Evolutionary conservation across 2,113 vertebrate species (phyloP).

Genomic region (Amazona vittata): DNA sequence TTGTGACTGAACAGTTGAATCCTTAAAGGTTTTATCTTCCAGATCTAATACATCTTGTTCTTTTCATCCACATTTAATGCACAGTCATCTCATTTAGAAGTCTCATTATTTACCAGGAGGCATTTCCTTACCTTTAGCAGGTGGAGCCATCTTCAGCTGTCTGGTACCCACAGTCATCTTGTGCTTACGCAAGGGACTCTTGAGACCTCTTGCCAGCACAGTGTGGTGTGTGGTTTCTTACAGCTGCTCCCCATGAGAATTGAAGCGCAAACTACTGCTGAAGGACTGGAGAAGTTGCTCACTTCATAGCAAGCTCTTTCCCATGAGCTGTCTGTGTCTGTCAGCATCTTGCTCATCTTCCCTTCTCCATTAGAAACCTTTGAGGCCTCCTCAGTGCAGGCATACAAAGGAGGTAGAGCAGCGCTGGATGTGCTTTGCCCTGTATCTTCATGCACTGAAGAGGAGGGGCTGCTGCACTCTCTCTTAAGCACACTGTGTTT

Average conservation of each 20-base stretch:
- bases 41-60: not conserved
- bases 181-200: fast-evolving
- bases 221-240: not conserved
- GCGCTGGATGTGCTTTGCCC: not conserved
- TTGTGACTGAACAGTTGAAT: not conserved
- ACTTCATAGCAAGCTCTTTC: not conserved
- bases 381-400: not conserved
- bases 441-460: not conserved
- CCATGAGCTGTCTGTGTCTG: not conserved
- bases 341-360: not conserved
- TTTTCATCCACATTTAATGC: not conserved
- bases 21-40: not conserved
- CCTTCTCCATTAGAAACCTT: not conserved
- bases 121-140: not conserved
- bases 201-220: not conserved
- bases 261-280: not conserved
- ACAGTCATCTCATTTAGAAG: not conserved
- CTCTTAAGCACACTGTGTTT: not conserved
- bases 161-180: not conserved
- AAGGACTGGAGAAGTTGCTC: not conserved
- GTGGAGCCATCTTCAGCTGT: not conserved
- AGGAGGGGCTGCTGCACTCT: not conserved
- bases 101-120: not conserved
- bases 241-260: not conserved
- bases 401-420: not conserved